These are phyloP conservation scores for Drosophila mercatorum DNA, from an alignment of 2,888 invertebrate species.

Conservation along the genomic window DNA sequence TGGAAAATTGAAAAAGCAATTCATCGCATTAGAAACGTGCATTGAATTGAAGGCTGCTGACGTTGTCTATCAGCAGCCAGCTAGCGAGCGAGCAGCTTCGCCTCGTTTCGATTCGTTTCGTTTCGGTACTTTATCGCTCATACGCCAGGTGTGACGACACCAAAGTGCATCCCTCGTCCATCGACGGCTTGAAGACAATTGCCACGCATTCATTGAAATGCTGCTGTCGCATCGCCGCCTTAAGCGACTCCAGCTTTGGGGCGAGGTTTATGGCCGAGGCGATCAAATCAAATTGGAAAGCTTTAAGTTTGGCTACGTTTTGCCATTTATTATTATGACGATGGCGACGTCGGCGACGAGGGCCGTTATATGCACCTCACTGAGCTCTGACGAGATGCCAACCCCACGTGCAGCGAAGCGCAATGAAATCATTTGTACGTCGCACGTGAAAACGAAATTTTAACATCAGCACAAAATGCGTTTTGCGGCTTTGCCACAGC, in stretches of 20 bases:
- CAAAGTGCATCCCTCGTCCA: constrained; percentile 14
- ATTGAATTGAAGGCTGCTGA: constrained; percentile 55
- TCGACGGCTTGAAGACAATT: constrained; percentile 41
- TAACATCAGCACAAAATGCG: constrained; percentile 46
- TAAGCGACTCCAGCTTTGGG: constrained; percentile 13
- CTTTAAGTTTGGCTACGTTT: constrained; percentile 53
- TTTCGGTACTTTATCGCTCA: constrained; percentile 46
- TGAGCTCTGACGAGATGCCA: constrained; percentile 26
- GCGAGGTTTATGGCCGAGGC: constrained; percentile 52
- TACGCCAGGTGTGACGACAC: constrained; percentile 55
- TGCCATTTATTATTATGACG: constrained; percentile 64
- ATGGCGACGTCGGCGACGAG: not conserved
- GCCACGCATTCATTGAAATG: not conserved
- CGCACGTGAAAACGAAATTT: constrained; percentile 62
- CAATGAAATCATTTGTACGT: constrained; percentile 62
- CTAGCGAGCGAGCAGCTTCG: not conserved
- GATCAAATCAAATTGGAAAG: constrained; percentile 69
- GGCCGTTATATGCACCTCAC: constrained; percentile 45
- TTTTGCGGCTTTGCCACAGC: constrained; percentile 20
- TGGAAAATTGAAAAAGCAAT: constrained; percentile 79
- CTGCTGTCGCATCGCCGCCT: constrained; percentile 10
- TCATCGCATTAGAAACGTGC: constrained; percentile 76
- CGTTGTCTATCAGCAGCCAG: constrained; percentile 34
- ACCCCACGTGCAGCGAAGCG: constrained; percentile 32
- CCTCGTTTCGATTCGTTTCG: not conserved